Percentiles rank a stretch among this genome's conserved stretches.
phyloP scores from a whole-genome alignment of 2,113 vertebrate species.

The Mus pahari region DNA sequence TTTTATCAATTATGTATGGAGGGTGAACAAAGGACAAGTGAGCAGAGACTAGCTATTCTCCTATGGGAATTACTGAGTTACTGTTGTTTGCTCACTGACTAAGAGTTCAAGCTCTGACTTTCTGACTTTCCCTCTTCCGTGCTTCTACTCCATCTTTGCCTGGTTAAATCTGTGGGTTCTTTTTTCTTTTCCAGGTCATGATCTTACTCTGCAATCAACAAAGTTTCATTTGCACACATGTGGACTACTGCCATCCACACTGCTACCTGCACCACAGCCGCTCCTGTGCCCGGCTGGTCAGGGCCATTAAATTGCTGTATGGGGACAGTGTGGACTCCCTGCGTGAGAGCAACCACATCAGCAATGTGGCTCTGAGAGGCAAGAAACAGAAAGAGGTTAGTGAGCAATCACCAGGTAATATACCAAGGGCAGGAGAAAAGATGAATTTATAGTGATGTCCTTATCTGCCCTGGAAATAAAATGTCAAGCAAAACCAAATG shows the following conservation, averaged over 20 bases:
- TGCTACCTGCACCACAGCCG: conserved; percentile 99
- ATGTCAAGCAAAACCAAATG: not conserved
- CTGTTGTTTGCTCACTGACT: not conserved
- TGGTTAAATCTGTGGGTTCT: not conserved
- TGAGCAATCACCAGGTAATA: not conserved
- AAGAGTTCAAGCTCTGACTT: not conserved
- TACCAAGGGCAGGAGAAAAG: not conserved
- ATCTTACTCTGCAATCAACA: conserved; percentile 98
- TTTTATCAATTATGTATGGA: not conserved
- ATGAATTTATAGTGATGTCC: not conserved
- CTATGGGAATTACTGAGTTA: not conserved
- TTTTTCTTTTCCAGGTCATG: conserved; percentile 92
- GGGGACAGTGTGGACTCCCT: conserved; percentile 96
- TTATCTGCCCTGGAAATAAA: not conserved
- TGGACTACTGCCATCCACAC: conserved; percentile 98
- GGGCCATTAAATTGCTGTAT: conserved; percentile 97
- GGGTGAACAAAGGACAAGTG: not conserved
- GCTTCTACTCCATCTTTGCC: rapidly evolving
- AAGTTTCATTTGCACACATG: conserved; percentile 98
- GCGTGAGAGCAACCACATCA: conserved; percentile 87
- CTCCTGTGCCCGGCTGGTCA: conserved; percentile 96
- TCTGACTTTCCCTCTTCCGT: not conserved
- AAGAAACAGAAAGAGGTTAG: conserved; percentile 97
- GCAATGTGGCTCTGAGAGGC: conserved; percentile 86
- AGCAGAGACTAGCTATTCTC: not conserved